phyloP scores from a whole-genome alignment of 2,888 invertebrate genomes.

The Nudaria mundana region DNA sequence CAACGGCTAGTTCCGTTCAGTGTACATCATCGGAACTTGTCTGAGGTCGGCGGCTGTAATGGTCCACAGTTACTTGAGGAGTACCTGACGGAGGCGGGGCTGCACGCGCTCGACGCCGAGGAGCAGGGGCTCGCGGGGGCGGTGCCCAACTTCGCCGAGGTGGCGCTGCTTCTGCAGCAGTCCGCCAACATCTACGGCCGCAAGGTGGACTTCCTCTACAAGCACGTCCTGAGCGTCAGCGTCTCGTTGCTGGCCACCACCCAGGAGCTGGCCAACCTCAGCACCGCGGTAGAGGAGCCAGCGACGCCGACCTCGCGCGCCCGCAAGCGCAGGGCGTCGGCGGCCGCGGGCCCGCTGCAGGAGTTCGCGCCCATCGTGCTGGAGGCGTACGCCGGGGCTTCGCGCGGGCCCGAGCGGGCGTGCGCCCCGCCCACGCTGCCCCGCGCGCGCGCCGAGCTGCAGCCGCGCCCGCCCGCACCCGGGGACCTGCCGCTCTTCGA shows the following conservation, averaged over 20 bases:
- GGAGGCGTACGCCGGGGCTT: slow-evolving; percentile 22
- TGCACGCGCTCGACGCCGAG: slow-evolving; percentile 53
- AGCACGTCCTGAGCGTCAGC: slow-evolving; percentile 60
- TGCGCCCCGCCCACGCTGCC: slow-evolving; percentile 69
- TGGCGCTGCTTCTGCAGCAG: slow-evolving; percentile 88
- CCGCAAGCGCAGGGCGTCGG: slow-evolving; percentile 13
- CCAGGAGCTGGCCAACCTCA: slow-evolving; percentile 19
- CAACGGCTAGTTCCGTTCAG: too few species aligned
- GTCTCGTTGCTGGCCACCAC: slow-evolving; percentile 50
- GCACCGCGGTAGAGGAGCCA: slow-evolving; percentile 1
- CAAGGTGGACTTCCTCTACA: slow-evolving; percentile 85
- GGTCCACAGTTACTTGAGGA: slow-evolving; percentile 74
- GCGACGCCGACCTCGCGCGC: slow-evolving; percentile 7
- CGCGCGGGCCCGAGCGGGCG: slow-evolving; percentile 31
- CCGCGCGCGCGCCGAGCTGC: slow-evolving; percentile 64
- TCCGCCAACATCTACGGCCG: slow-evolving; percentile 86
- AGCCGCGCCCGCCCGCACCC: slow-evolving; percentile 51
- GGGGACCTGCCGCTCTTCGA: slow-evolving; percentile 52
- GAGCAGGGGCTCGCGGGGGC: slow-evolving; percentile 17
- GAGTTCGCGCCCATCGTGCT: slow-evolving; percentile 35
- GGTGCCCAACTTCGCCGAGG: slow-evolving; percentile 86
- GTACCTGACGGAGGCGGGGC: slow-evolving; percentile 78
- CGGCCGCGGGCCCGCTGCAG: neutral
- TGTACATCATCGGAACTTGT: too few species aligned
- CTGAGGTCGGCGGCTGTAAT: neutral